Conservation (phyloP, 2,888 invertebrate genomes). For the Blomia tropicalis region DNA sequence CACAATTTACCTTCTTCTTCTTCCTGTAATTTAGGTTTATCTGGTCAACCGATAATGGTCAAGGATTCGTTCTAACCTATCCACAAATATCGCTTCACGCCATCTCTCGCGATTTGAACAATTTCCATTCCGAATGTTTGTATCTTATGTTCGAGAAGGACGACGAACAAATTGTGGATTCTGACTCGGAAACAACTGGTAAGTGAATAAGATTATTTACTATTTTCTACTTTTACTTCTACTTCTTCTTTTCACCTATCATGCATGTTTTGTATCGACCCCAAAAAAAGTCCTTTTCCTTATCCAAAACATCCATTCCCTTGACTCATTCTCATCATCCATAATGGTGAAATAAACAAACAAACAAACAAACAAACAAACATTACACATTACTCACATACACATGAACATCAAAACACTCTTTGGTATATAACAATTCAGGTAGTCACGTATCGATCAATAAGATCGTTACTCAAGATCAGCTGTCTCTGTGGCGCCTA, state of each 20-base stretch:
- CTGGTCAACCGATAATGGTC: constrained; percentile 44
- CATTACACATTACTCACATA: background rate
- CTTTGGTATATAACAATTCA: no score
- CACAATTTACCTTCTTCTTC: background rate
- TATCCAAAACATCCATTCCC: no score
- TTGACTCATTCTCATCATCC: no score
- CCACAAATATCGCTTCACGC: constrained; percentile 59
- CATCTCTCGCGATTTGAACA: constrained; percentile 48
- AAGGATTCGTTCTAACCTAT: constrained; percentile 55
- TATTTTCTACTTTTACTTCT: no score
- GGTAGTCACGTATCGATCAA: background rate
- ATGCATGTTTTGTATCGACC: background rate
- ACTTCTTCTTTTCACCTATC: background rate
- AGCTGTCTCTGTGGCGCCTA: background rate
- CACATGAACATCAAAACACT: no score
- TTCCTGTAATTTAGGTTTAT: constrained; percentile 37
- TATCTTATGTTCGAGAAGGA: constrained; percentile 44
- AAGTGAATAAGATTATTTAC: constrained; percentile 10
- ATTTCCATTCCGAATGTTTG: constrained; percentile 51
- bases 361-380: background rate
- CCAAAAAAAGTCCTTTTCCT: no score
- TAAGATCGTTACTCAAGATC: background rate
- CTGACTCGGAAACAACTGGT: constrained; percentile 19
- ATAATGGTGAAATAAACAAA: no score
- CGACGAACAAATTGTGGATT: constrained; percentile 39